Conservation (phyloP, 2,888 invertebrate genomes). For the Plutella xylostella region DNA sequence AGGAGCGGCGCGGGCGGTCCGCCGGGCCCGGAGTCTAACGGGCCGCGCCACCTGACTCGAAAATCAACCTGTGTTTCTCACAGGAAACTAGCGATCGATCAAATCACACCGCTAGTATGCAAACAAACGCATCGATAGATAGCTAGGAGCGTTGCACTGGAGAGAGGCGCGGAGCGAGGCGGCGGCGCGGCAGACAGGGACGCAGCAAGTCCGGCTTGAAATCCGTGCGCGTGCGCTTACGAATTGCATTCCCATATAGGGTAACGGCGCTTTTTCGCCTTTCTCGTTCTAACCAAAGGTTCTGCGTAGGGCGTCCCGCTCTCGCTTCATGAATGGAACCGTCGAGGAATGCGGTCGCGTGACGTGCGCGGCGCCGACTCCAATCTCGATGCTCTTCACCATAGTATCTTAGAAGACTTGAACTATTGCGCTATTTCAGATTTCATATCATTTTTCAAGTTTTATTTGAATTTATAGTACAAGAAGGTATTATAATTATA, state of each 20-base stretch:
- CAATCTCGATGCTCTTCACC: slow-evolving; percentile 66
- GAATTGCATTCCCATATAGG: slow-evolving; percentile 62
- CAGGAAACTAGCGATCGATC: slow-evolving; percentile 59
- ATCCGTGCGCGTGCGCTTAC: slow-evolving; percentile 58
- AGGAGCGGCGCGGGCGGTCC: neutral
- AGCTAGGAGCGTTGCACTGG: slow-evolving; percentile 35
- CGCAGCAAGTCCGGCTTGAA: slow-evolving; percentile 48
- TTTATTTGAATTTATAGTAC: no score
- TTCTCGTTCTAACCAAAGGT: slow-evolving; percentile 50
- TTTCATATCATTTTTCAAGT: no score
- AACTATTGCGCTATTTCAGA: no score
- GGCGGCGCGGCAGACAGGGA: slow-evolving; percentile 31
- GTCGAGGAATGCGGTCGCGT: slow-evolving; percentile 72
- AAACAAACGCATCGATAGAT: slow-evolving; percentile 49
- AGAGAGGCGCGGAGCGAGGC: slow-evolving; percentile 14
- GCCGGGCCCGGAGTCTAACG: slow-evolving; percentile 25
- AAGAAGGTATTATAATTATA: no score
- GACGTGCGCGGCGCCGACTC: slow-evolving; percentile 70
- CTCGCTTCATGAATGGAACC: slow-evolving; percentile 62
- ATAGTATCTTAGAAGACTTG: no score
- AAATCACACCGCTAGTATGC: slow-evolving; percentile 55
- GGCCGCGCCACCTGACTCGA: slow-evolving; percentile 47
- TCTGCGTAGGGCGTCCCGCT: slow-evolving; percentile 41
- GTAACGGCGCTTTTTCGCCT: slow-evolving; percentile 52
- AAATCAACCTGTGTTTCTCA: slow-evolving; percentile 59